Percentiles rank a stretch among this genome's conserved stretches.
Evolutionary conservation across 1,140 invertebrate genomes (phyloP).

Genomic region (Brachionus asplanchnoidis): DNA sequence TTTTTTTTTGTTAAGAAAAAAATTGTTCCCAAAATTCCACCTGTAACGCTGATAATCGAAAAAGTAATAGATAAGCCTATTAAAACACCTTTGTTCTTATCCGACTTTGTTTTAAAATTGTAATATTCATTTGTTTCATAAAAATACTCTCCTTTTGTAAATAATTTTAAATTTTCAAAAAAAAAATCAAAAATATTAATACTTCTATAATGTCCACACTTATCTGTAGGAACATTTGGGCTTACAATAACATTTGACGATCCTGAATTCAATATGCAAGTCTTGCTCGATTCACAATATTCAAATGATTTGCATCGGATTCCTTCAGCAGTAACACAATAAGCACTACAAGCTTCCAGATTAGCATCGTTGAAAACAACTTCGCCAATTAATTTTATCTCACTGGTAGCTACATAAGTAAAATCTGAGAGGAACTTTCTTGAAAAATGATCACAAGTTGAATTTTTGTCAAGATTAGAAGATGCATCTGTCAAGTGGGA

Average conservation of each 20-base stretch:
- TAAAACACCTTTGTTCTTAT: neutral
- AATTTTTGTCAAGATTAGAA: neutral
- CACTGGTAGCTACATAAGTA: neutral
- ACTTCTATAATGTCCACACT: slow-evolving; percentile 39
- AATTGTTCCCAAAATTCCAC: neutral
- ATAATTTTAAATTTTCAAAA: neutral
- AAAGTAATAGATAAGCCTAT: slow-evolving; percentile 28
- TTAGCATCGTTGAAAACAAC: neutral
- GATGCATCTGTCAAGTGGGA: slow-evolving; percentile 8
- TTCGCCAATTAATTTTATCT: neutral
- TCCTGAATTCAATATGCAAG: slow-evolving; percentile 22
- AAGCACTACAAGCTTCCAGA: neutral
- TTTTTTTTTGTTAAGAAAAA: neutral
- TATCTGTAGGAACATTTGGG: neutral
- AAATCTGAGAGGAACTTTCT: slow-evolving; percentile 23
- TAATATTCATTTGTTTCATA: slow-evolving; percentile 27
- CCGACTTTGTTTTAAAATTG: slow-evolving; percentile 5
- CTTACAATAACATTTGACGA: neutral
- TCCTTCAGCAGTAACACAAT: slow-evolving; percentile 12
- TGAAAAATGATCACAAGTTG: slow-evolving; percentile 26
- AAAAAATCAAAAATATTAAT: neutral
- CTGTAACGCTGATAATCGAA: neutral
- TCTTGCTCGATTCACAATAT: slow-evolving; percentile 16
- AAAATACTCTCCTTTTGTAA: slow-evolving; percentile 29
- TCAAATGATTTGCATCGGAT: slow-evolving; percentile 8